phyloP scores from a whole-genome alignment of 2,888 invertebrate species.

The Papilio protenor region DNA sequence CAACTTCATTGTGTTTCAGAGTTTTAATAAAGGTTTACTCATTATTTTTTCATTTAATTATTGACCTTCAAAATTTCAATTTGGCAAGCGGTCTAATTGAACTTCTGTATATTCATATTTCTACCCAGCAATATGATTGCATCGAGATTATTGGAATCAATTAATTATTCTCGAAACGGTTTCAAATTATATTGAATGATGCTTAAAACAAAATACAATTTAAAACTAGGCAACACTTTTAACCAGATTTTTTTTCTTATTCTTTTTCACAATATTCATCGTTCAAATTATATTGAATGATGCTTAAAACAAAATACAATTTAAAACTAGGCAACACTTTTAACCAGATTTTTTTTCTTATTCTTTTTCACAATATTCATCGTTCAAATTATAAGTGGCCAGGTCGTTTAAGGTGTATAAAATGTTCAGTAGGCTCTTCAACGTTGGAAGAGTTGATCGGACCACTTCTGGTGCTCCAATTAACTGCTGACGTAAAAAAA shows the following conservation, averaged over 20 bases:
- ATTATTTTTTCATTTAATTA: background rate
- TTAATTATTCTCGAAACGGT: constrained; percentile 18
- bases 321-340: background rate
- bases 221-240: background rate
- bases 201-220: background rate
- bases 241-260: background rate
- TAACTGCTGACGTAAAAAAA: constrained; percentile 38
- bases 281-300: constrained; percentile 47
- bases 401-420: constrained; percentile 24
- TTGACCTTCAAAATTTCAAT: constrained; percentile 8
- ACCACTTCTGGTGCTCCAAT: constrained; percentile 33
- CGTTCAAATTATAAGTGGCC: background rate
- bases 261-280: background rate
- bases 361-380: background rate
- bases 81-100: constrained; percentile 16
- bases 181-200: constrained; percentile 47
- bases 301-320: background rate
- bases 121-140: background rate
- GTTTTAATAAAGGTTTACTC: background rate
- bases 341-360: background rate
- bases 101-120: background rate
- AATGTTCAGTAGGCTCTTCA: constrained; percentile 24
- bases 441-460: constrained; percentile 32
- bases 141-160: constrained; percentile 10
- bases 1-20: background rate